phyloP scores from a whole-genome alignment of 2,113 vertebrate genomes.

The Lutjanus erythropterus region DNA sequence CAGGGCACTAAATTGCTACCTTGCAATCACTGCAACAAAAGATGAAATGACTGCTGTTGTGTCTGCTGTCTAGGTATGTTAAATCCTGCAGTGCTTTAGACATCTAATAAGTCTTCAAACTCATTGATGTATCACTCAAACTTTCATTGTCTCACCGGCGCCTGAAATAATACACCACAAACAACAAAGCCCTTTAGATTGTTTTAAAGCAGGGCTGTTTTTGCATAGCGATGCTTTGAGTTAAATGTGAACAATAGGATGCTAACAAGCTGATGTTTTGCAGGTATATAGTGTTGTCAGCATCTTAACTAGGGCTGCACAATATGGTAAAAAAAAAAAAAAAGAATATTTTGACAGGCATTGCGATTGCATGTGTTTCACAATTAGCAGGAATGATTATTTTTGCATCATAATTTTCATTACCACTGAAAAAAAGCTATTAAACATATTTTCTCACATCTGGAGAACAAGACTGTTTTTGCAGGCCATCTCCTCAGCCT shows the following conservation, averaged over 20 bases:
- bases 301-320: too few species aligned
- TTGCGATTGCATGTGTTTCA: too few species aligned
- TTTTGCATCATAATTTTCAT: too few species aligned
- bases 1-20: background rate
- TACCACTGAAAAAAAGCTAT: too few species aligned
- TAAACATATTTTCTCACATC: too few species aligned
- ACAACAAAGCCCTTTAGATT: background rate
- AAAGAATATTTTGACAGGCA: too few species aligned
- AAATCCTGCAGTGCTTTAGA: background rate
- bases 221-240: background rate
- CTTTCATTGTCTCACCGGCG: background rate
- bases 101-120: background rate
- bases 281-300: too few species aligned
- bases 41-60: background rate
- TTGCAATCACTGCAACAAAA: background rate
- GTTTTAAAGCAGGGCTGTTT: background rate
- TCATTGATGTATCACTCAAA: background rate
- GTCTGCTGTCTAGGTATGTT: background rate
- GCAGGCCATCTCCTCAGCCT: too few species aligned
- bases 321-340: too few species aligned
- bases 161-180: background rate
- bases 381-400: too few species aligned
- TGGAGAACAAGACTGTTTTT: too few species aligned
- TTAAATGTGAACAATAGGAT: background rate
- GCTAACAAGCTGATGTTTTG: background rate